Evolutionary conservation across 2,113 vertebrate genomes (phyloP), one percentile per base, ranked within the genome.

Genomic region (Dicentrarchus labrax): DNA sequence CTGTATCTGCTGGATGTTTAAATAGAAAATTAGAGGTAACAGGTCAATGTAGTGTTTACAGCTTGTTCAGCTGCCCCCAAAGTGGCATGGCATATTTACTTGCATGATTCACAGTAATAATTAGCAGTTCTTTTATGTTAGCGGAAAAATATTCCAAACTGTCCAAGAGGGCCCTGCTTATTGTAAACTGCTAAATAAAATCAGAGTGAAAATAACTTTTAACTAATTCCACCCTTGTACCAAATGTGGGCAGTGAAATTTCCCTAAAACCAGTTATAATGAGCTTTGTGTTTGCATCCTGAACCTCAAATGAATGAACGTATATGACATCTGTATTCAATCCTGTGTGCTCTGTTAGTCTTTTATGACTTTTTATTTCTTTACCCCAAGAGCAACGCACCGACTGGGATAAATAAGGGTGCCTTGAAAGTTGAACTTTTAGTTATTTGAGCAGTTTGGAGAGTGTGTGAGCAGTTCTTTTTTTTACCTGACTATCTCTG

Each of bases 401-500:
- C 4, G 4, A 50, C 11, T 73, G 21, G 41, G 6, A 69, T 17
- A 73, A 74, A 62, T 65, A 22, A 41, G 22, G n/a, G 8, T 36
- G 2, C 15, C 4, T 65, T 76, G 7, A 71, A 39, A 41, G 10
- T 56, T 54, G 16, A 36, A 30, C 36, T 30, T 77, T 17, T 7
- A 16, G 22, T 56, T 30, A 30, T 30, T 30, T 30, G 2, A 30
- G 30, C 19, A 47, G 24, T 16, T 17, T 21, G n/a, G n/a, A 30
- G 41, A 50, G 4, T 56, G 7, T 54, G 65, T 36, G 12, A 73
- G 8, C 41, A 59, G 8, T 45, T 24, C 3, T 11, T 45, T 9
- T 5, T 48, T 89, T 94, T 80, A 98, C 98, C 91, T 98, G 97
- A 43, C 82, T 98, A 91, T 99, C 97, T 86, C 91, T 92, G 41